Percentiles rank a stretch among this genome's conserved stretches.
Evolutionary conservation across 2,888 invertebrate species (phyloP).

Genomic region (Argyresthia goedartella): DNA sequence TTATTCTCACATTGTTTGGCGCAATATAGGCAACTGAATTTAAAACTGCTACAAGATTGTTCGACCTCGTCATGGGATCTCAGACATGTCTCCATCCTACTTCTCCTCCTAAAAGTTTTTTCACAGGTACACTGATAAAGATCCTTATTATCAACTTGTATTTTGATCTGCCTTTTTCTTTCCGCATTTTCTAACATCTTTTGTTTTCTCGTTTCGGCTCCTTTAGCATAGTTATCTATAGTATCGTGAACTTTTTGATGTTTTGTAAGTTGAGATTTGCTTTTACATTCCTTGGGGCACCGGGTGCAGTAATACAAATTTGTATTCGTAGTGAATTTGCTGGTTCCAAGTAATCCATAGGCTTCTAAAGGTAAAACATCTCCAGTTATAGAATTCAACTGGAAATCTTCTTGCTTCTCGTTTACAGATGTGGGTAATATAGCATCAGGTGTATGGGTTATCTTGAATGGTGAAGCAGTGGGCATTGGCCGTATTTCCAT

Average conservation of each 20-base stretch:
- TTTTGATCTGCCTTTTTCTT: conserved; percentile 19
- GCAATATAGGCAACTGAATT: conserved; percentile 39
- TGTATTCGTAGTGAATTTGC: conserved; percentile 16
- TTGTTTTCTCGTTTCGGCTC: conserved; percentile 30
- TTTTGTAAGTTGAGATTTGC: conserved; percentile 19
- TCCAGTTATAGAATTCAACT: conserved; percentile 57
- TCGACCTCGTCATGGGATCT: conserved; percentile 39
- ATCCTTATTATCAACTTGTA: conserved; percentile 1
- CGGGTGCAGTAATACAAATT: conserved; percentile 28
- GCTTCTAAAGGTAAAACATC: conserved; percentile 49
- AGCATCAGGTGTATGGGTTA: conserved; percentile 39
- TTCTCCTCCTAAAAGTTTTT: conserved; percentile 38
- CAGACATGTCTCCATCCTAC: conserved; percentile 52
- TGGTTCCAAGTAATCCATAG: conserved; percentile 39
- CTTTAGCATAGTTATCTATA: conserved; percentile 41
- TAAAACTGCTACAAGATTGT: conserved; percentile 18
- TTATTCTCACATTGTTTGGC: conserved; percentile 43
- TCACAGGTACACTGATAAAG: conserved; percentile 56
- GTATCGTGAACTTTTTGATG: conserved; percentile 40
- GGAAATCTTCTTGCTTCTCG: conserved; percentile 30
- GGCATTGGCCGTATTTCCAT: conserved; percentile 51
- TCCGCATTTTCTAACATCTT: conserved; percentile 28
- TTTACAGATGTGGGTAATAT: conserved; percentile 34
- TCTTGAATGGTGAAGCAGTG: conserved; percentile 18
- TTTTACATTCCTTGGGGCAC: conserved; percentile 36